Evolutionary conservation across 1,140 invertebrate genomes (phyloP).

Genomic region (Drosophila athabasca): DNA sequence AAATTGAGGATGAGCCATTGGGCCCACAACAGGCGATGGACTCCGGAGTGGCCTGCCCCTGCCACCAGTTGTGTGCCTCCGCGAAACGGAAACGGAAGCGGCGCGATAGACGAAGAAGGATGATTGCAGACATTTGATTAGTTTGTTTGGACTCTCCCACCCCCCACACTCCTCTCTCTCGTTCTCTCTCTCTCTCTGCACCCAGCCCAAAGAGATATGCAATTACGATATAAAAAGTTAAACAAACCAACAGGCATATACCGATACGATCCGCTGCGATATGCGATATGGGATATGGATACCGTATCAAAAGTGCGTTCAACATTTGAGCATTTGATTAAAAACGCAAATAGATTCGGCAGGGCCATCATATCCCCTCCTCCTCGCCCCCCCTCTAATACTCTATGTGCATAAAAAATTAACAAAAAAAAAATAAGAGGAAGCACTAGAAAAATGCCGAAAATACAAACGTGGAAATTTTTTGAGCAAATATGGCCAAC

Average conservation of each 20-base stretch:
- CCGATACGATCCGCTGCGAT: slow-evolving; percentile 33
- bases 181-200: background rate
- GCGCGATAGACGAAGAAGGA: slow-evolving; percentile 31
- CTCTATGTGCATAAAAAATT: slow-evolving; percentile 71
- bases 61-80: no score
- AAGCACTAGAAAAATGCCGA: background rate
- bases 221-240: slow-evolving; percentile 82
- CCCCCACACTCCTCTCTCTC: slow-evolving; percentile 1
- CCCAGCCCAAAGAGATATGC: slow-evolving; percentile 51
- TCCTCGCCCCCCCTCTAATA: background rate
- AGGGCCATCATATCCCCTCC: background rate
- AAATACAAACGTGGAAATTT: slow-evolving; percentile 42
- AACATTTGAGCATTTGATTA: slow-evolving; percentile 71
- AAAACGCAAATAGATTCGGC: slow-evolving; percentile 72
- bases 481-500: slow-evolving; percentile 58
- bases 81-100: slow-evolving; percentile 64
- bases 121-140: slow-evolving; percentile 78
- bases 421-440: slow-evolving; percentile 34
- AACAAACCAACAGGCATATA: slow-evolving; percentile 63
- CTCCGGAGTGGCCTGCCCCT: background rate
- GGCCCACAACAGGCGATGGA: background rate
- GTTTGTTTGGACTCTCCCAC: slow-evolving; percentile 58
- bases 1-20: slow-evolving; percentile 42
- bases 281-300: background rate
- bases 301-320: slow-evolving; percentile 20